Conservation (phyloP, 2,113 vertebrate genomes). For the Pitta sordida region DNA sequence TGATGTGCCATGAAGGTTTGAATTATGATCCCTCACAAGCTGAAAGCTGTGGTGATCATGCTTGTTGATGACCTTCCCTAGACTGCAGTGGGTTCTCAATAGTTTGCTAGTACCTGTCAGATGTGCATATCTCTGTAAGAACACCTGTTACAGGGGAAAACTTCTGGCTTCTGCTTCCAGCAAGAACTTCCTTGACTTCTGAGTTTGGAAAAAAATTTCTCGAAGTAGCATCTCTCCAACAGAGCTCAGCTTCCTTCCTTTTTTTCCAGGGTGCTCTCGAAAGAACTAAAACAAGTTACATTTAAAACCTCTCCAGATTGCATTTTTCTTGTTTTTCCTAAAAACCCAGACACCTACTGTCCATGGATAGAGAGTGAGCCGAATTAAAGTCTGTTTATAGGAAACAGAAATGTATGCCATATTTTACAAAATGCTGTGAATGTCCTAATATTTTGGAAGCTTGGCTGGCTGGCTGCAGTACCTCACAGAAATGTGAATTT, state of each 20-base stretch:
- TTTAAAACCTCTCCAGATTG: conserved; percentile 13
- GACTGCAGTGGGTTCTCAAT: neutral
- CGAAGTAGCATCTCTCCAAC: neutral
- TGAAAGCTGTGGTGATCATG: neutral
- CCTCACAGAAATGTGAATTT: neutral
- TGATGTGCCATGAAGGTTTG: accelerated
- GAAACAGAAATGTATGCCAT: conserved; percentile 5
- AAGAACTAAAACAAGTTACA: neutral
- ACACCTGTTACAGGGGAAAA: neutral
- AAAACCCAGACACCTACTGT: conserved; percentile 22
- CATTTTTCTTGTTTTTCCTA: conserved; percentile 19
- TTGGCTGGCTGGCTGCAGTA: neutral
- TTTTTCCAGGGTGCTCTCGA: neutral
- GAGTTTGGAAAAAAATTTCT: neutral
- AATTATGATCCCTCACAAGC: neutral
- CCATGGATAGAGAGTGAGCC: neutral
- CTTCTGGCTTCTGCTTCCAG: neutral
- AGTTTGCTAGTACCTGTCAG: neutral
- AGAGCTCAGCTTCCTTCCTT: neutral
- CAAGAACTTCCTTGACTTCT: neutral
- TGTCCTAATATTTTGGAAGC: conserved; percentile 45
- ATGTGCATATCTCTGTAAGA: neutral
- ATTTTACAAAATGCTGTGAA: conserved; percentile 8
- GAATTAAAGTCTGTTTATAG: conserved; percentile 7
- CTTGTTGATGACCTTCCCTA: neutral